A percentile compares a stretch with the other conserved stretches of the same genome.
phyloP scores from a whole-genome alignment of 92 coral and sea anemone species.

The Palythoa grandis region DNA sequence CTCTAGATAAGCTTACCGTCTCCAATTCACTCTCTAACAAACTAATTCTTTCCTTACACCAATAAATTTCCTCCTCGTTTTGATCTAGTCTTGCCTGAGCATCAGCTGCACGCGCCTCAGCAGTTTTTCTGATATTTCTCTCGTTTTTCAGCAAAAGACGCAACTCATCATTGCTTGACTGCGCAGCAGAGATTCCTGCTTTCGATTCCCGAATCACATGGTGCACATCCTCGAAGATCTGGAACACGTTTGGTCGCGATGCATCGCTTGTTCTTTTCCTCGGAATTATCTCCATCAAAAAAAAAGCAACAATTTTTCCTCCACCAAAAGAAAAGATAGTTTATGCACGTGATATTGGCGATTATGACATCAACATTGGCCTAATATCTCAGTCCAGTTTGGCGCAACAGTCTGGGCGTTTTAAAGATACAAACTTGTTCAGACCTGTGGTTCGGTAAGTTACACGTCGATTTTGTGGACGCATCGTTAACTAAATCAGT shows the following conservation, averaged over 20 bases:
- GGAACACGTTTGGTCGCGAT: conserved; percentile 18
- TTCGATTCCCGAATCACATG: conserved; percentile 25
- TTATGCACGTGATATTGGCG: not conserved
- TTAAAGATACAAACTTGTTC: not conserved
- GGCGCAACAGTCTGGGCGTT: not conserved
- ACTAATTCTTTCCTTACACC: not conserved
- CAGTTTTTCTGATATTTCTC: conserved; percentile 31
- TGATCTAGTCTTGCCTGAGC: not conserved
- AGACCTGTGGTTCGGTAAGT: too few relatives aligned
- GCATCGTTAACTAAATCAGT: not conserved
- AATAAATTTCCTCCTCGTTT: not conserved
- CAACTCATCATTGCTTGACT: conserved; percentile 33
- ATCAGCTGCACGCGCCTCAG: conserved; percentile 7
- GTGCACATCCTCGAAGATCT: conserved; percentile 22
- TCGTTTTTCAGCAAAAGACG: conserved; percentile 37
- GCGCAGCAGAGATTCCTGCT: conserved; percentile 19
- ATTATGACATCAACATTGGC: conserved; percentile 29
- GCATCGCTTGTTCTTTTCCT: not conserved
- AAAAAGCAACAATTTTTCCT: not conserved
- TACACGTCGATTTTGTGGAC: not conserved
- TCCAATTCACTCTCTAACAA: conserved; percentile 6
- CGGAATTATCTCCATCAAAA: conserved; percentile 39
- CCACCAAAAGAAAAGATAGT: not conserved
- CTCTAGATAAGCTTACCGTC: not conserved
- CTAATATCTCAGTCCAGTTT: not conserved